A percentile compares a stretch with the other conserved stretches of the same genome.
Conservation (phyloP, 2,888 invertebrate genomes). For the Drosophila leonis region DNA sequence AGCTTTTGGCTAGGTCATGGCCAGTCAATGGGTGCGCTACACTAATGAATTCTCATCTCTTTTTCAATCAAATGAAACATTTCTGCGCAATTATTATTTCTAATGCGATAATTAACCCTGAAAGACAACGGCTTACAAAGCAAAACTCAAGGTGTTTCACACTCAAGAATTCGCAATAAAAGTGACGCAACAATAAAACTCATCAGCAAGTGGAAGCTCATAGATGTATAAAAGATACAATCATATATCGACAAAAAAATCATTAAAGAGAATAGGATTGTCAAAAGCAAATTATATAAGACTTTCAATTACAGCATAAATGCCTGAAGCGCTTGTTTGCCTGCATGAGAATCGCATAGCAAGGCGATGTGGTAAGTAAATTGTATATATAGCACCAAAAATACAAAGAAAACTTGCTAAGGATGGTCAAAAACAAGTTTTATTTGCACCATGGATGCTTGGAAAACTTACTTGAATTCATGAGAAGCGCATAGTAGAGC, state of each 20-base stretch:
- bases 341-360: constrained; percentile 1
- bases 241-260: background rate
- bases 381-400: background rate
- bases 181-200: constrained; percentile 46
- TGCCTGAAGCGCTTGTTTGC: background rate
- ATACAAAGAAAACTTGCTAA: background rate
- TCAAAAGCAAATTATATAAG: background rate
- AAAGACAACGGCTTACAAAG: constrained; percentile 33
- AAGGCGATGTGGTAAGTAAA: background rate
- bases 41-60: constrained; percentile 8
- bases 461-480: background rate
- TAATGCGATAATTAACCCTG: constrained; percentile 32
- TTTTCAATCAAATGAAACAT: background rate
- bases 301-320: background rate
- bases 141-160: constrained; percentile 40
- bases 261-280: background rate
- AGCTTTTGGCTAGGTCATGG: constrained; percentile 35
- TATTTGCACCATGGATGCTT: background rate
- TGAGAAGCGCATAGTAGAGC: constrained; percentile 1
- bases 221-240: background rate
- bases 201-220: constrained; percentile 18
- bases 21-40: constrained; percentile 11
- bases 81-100: constrained; percentile 18
- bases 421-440: too few species aligned
- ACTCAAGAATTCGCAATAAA: constrained; percentile 40